These are phyloP conservation scores for Cliona cf. orientalis DNA, from an alignment of 37 sponge, comb jelly and placozoan species.

Conservation along the genomic window DNA sequence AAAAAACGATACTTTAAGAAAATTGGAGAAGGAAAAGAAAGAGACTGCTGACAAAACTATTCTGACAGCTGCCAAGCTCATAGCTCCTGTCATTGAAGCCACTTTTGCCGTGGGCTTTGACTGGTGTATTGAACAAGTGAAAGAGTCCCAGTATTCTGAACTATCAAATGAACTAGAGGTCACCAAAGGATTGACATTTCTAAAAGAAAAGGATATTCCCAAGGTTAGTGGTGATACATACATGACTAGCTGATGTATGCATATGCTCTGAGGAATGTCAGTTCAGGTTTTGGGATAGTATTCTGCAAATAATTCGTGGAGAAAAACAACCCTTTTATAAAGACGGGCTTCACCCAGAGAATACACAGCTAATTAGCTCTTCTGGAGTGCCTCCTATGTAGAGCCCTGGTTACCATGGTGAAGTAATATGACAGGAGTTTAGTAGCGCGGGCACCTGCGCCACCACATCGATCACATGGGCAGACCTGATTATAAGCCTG, in stretches of 20 bases:
- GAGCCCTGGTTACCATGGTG: no score
- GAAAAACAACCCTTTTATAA: no score
- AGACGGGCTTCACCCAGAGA: no score
- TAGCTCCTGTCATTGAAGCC: conserved; percentile 89
- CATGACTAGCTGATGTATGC: no score
- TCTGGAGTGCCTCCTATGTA: no score
- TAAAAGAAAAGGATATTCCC: conserved; percentile 87
- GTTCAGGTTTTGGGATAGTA: no score
- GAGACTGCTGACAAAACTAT: conserved; percentile 83
- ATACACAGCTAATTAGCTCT: no score
- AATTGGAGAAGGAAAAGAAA: conserved; percentile 79
- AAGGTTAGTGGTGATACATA: conserved; percentile 22
- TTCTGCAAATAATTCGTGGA: no score
- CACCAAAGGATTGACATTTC: conserved; percentile 90
- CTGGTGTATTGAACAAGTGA: conserved; percentile 96
- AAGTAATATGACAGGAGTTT: no score
- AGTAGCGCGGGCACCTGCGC: no score
- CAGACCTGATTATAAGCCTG: no score
- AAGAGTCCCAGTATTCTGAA: conserved; percentile 76
- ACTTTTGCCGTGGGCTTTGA: conserved; percentile 95
- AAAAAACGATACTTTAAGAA: conserved; percentile 86
- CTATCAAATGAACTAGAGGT: conserved; percentile 96
- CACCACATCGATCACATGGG: no score
- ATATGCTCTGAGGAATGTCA: neutral
- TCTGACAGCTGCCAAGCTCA: conserved; percentile 93